These are phyloP conservation scores for Acropora tenuis DNA, from an alignment of 64 coral and sea anemone genomes.

Conservation along the genomic window DNA sequence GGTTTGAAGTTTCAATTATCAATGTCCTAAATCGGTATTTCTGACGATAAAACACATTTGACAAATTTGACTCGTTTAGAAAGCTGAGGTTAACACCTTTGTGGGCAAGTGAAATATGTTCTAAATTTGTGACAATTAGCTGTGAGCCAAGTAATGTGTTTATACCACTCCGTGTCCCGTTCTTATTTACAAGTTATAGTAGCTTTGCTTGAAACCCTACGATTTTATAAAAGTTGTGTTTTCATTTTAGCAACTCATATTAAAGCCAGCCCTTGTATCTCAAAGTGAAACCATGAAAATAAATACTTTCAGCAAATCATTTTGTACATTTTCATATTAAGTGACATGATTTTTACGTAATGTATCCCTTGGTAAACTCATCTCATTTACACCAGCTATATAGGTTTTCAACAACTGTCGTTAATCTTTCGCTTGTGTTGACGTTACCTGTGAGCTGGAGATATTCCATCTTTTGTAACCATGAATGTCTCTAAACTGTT, in stretches of 20 bases:
- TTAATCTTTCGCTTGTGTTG: too few species aligned
- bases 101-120: background rate
- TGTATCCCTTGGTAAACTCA: too few species aligned
- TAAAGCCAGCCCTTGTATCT: background rate
- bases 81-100: constrained; percentile 16
- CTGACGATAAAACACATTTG: background rate
- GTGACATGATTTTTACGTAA: too few species aligned
- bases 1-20: background rate
- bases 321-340: too few species aligned
- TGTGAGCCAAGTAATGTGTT: background rate
- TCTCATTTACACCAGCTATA: too few species aligned
- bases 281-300: too few species aligned
- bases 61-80: background rate
- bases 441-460: too few species aligned
- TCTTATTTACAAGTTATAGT: background rate
- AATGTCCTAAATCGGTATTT: background rate
- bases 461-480: too few species aligned
- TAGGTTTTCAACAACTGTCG: too few species aligned
- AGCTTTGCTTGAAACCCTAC: background rate
- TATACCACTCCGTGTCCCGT: background rate
- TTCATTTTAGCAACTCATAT: background rate
- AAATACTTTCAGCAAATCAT: too few species aligned
- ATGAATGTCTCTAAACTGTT: too few species aligned
- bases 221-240: background rate
- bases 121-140: background rate